Conservation (phyloP, 2,888 invertebrate species). For the Ditula angustiorana region DNA sequence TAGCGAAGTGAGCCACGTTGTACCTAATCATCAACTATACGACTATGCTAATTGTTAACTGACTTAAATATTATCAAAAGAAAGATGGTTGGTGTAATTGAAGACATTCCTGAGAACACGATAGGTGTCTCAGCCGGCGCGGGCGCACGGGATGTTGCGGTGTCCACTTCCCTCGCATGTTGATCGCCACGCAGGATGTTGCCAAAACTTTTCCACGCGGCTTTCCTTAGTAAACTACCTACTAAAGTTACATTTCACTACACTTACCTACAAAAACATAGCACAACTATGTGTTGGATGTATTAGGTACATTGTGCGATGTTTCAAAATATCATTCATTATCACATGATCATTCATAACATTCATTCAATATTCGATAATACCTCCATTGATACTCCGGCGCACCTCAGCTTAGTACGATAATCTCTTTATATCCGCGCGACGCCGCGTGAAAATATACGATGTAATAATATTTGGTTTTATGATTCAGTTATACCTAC, state of each 20-base stretch:
- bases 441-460: slow-evolving; percentile 7
- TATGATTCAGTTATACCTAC: neutral
- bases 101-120: slow-evolving; percentile 33
- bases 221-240: slow-evolving; percentile 56
- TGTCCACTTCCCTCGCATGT: slow-evolving; percentile 76
- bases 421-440: slow-evolving; percentile 22
- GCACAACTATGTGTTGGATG: slow-evolving; percentile 13
- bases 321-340: slow-evolving; percentile 32
- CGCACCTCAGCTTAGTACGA: slow-evolving; percentile 23
- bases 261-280: slow-evolving; percentile 33
- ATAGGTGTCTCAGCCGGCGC: slow-evolving; percentile 40
- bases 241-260: slow-evolving; percentile 58
- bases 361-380: slow-evolving; percentile 31
- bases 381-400: slow-evolving; percentile 15
- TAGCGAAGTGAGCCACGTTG: neutral
- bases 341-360: slow-evolving; percentile 33
- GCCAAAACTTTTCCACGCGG: slow-evolving; percentile 70
- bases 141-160: slow-evolving; percentile 78
- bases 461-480: neutral
- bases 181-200: slow-evolving; percentile 78
- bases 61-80: neutral
- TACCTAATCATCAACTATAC: neutral
- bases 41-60: too few species aligned
- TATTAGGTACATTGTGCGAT: slow-evolving; percentile 24
- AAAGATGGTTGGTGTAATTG: slow-evolving; percentile 9